Conservation (phyloP, 2,888 invertebrate species). For the Diachrysia chrysitis region DNA sequence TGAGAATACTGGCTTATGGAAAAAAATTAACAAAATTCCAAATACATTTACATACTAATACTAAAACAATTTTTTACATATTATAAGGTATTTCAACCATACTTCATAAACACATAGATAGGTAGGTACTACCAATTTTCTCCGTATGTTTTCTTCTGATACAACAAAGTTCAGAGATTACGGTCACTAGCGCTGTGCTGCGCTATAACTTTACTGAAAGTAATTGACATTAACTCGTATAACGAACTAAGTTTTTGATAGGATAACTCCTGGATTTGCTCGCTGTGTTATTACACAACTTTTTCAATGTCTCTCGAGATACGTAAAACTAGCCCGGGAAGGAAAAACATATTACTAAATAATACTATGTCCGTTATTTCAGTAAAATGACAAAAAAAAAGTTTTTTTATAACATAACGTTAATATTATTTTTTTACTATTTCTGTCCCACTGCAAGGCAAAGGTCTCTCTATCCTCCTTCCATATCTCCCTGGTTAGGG, state of each 20-base stretch:
- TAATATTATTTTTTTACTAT: too few relatives aligned
- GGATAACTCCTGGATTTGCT: neutral
- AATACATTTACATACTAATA: too few relatives aligned
- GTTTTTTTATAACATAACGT: too few relatives aligned
- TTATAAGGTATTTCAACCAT: neutral
- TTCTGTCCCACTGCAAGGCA: too few relatives aligned
- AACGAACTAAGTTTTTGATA: constrained; percentile 4
- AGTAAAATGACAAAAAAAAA: too few relatives aligned
- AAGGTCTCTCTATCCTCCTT: too few relatives aligned
- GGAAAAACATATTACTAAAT: neutral
- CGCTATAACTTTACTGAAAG: neutral
- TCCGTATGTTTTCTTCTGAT: neutral
- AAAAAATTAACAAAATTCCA: too few relatives aligned
- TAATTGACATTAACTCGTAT: constrained; percentile 1
- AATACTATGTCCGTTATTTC: too few relatives aligned
- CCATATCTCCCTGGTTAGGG: too few relatives aligned
- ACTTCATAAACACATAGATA: neutral
- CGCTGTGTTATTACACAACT: neutral
- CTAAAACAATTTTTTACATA: too few relatives aligned
- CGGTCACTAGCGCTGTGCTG: neutral
- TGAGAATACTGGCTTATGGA: too few relatives aligned
- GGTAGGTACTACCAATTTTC: neutral
- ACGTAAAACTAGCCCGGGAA: too few relatives aligned
- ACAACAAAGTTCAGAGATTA: neutral
- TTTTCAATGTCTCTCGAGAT: constrained; percentile 1